These are phyloP conservation scores for Tenthredo amoena DNA, from an alignment of 2,888 invertebrate species.

Conservation along the genomic window DNA sequence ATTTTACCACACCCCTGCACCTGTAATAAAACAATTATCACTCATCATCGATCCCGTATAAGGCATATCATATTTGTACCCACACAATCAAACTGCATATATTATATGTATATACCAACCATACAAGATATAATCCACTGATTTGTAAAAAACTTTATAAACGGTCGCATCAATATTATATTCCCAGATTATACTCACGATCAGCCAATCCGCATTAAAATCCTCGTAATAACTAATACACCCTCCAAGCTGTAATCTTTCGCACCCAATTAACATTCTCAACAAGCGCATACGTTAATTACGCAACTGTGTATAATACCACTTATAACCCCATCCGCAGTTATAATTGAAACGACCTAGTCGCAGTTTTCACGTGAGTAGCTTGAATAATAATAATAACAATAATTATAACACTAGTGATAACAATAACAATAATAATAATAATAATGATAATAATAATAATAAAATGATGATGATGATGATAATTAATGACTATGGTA, in stretches of 20 bases:
- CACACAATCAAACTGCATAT: slow-evolving; percentile 1
- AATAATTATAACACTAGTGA: not conserved
- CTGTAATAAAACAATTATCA: slow-evolving; percentile 29
- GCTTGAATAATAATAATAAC: not conserved
- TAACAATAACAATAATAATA: not conserved
- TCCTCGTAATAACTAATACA: slow-evolving; percentile 5
- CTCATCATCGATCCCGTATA: slow-evolving; percentile 18
- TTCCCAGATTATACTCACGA: slow-evolving; percentile 9
- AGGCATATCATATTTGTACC: not conserved
- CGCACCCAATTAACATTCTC: slow-evolving; percentile 9
- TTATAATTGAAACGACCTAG: slow-evolving; percentile 33
- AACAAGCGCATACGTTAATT: not conserved
- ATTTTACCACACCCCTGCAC: slow-evolving; percentile 41
- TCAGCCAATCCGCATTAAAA: slow-evolving; percentile 18
- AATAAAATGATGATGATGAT: not conserved
- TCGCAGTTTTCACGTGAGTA: not conserved
- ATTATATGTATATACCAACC: not conserved
- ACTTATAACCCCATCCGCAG: not conserved
- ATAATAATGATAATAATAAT: not conserved
- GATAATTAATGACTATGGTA: slow-evolving; percentile 6
- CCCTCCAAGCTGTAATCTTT: not conserved
- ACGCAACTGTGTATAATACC: not conserved
- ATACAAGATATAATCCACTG: not conserved
- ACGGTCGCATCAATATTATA: slow-evolving; percentile 3
- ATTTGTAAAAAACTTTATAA: not conserved